phyloP scores from a whole-genome alignment of 2,113 vertebrate genomes.

The Cheilinus undulatus region DNA sequence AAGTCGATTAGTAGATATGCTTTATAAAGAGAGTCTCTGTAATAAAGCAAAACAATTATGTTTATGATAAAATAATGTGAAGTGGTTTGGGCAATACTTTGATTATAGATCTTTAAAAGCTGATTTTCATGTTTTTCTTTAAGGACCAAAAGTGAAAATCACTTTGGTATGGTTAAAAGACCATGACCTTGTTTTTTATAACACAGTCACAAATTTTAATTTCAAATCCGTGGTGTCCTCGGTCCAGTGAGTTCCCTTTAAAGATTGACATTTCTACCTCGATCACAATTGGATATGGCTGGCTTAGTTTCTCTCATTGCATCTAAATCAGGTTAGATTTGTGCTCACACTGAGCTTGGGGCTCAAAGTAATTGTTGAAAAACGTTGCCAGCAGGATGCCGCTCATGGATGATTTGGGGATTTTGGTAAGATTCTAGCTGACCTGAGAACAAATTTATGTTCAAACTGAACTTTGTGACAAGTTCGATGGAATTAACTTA shows the following conservation, averaged over 20 bases:
- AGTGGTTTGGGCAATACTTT: background rate
- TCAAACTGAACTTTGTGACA: constrained; percentile 17
- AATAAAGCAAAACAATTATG: too few relatives aligned
- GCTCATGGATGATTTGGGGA: constrained; percentile 5
- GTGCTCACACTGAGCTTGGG: background rate
- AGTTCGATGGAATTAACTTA: constrained; percentile 34
- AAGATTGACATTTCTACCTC: constrained; percentile 18
- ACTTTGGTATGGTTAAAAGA: background rate
- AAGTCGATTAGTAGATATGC: too few relatives aligned
- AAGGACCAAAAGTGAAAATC: constrained; percentile 9
- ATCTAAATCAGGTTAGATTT: constrained; percentile 8
- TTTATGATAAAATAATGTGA: background rate
- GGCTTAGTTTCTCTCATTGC: background rate
- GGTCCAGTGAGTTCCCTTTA: constrained; percentile 20
- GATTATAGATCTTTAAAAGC: background rate
- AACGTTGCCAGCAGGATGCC: background rate
- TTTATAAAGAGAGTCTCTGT: too few relatives aligned
- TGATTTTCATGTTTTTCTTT: background rate
- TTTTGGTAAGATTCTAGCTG: background rate
- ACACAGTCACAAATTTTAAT: constrained; percentile 6
- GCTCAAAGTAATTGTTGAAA: constrained; percentile 4
- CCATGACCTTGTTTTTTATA: background rate
- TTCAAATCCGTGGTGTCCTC: constrained; percentile 29
- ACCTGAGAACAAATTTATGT: background rate
- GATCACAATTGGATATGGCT: constrained; percentile 10